Evolutionary conservation across 2,797 vertebrate genomes (phyloP).

Genomic region (Lepus oiostolus): DNA sequence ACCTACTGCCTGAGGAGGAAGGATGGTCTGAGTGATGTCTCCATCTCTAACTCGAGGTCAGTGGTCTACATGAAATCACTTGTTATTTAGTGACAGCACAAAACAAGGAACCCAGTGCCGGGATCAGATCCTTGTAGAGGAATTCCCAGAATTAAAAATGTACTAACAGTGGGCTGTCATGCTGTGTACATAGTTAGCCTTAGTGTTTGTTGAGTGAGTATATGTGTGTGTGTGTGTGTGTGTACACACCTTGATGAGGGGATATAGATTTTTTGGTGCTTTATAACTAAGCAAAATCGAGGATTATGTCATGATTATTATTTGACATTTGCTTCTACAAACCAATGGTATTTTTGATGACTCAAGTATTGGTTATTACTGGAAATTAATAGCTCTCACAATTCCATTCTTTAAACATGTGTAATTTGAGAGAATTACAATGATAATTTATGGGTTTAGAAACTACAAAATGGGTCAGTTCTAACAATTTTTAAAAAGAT

Average conservation of each 20-base stretch:
- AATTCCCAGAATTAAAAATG: conserved; percentile 10
- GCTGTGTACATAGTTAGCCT: not conserved
- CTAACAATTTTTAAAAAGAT: not conserved
- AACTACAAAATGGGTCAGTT: not conserved
- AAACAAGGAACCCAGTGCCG: not conserved
- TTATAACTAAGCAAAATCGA: conserved; percentile 15
- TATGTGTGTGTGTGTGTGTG: not conserved
- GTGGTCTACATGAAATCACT: not conserved
- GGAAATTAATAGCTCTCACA: conserved; percentile 25
- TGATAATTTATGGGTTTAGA: conserved; percentile 24
- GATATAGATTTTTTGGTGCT: not conserved
- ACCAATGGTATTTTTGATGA: not conserved
- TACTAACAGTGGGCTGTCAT: not conserved
- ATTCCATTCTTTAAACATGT: conserved; percentile 8
- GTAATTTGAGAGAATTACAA: conserved; percentile 39
- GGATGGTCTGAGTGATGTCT: not conserved
- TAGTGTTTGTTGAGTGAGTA: not conserved
- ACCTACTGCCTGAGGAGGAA: not conserved
- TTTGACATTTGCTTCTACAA: conserved; percentile 45
- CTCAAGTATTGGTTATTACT: conserved; percentile 29
- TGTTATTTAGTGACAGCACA: not conserved
- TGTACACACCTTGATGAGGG: not conserved
- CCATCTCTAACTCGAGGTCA: not conserved
- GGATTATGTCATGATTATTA: not conserved
- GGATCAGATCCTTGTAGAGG: not conserved